Evolutionary conservation across 37 sponge, comb jelly and placozoan species (phyloP).

Genomic region (Aphrocallistes beatrix): DNA sequence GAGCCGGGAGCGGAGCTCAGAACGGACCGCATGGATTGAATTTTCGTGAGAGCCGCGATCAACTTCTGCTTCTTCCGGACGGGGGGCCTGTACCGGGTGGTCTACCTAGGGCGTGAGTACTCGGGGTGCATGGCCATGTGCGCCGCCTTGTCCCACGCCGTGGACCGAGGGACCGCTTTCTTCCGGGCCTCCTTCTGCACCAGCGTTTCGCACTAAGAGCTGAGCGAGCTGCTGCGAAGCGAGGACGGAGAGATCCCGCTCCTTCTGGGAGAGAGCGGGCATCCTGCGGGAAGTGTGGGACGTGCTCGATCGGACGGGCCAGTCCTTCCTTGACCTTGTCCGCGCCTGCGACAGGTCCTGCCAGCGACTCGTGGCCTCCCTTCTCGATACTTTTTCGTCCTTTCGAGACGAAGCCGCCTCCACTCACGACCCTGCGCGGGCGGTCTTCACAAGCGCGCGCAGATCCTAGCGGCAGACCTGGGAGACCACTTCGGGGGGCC

Average conservation of each 20-base stretch:
- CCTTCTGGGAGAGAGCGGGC: neutral
- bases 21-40: neutral
- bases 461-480: conserved; percentile 42
- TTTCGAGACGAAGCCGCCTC: conserved; percentile 31
- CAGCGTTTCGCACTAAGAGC: neutral
- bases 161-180: neutral
- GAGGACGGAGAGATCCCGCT: neutral
- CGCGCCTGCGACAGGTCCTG: conserved; percentile 18
- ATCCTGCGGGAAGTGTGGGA: neutral
- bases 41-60: neutral
- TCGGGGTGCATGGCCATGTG: neutral
- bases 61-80: neutral
- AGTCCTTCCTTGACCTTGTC: conserved; percentile 34
- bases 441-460: conserved; percentile 41
- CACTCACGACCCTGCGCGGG: conserved; percentile 13
- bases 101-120: neutral
- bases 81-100: neutral
- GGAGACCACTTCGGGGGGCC: conserved; percentile 39
- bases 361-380: conserved; percentile 21
- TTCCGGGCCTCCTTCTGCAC: neutral
- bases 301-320: neutral
- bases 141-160: neutral
- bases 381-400: conserved; percentile 34
- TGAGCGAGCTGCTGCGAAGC: neutral
- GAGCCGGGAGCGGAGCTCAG: neutral